Conservation (phyloP, 2,113 vertebrate species). For the Hoplias malabaricus region DNA sequence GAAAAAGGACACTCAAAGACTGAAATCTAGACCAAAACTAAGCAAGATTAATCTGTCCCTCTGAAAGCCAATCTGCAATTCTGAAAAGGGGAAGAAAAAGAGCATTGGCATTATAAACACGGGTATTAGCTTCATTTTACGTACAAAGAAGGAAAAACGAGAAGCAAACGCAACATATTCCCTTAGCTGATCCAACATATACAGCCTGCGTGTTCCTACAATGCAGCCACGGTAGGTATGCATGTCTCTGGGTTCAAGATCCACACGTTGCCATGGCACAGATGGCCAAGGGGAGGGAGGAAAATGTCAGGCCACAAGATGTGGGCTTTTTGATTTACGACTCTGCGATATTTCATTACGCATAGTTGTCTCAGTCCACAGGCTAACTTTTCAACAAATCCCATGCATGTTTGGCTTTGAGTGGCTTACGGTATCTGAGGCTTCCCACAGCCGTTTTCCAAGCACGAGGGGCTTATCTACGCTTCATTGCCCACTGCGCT, state of each 20-base stretch:
- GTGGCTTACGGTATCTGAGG: slow-evolving; percentile 35
- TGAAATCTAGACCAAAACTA: background rate
- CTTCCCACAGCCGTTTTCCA: slow-evolving; percentile 6
- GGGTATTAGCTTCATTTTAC: background rate
- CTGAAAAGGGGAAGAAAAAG: background rate
- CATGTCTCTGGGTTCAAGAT: slow-evolving; percentile 4
- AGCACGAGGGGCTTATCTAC: slow-evolving; percentile 29
- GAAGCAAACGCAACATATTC: slow-evolving; percentile 19
- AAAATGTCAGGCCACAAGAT: slow-evolving; percentile 26
- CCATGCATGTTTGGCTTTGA: slow-evolving; percentile 41
- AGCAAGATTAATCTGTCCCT: background rate
- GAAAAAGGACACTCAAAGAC: background rate
- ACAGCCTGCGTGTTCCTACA: slow-evolving; percentile 38
- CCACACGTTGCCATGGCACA: slow-evolving; percentile 40
- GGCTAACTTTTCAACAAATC: slow-evolving; percentile 46
- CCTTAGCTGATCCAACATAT: slow-evolving; percentile 24
- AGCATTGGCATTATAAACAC: background rate
- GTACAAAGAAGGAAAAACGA: background rate
- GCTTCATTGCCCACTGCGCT: slow-evolving; percentile 17
- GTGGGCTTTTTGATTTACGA: slow-evolving; percentile 54
- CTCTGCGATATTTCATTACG: slow-evolving; percentile 38
- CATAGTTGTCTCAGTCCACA: slow-evolving; percentile 43
- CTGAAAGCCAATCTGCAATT: background rate
- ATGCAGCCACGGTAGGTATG: slow-evolving; percentile 32
- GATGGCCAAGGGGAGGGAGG: slow-evolving; percentile 36